Evolutionary conservation across 2,113 vertebrate species (phyloP), one percentile per base, ranked within the genome.

Genomic region (Sinosuthora webbiana): DNA sequence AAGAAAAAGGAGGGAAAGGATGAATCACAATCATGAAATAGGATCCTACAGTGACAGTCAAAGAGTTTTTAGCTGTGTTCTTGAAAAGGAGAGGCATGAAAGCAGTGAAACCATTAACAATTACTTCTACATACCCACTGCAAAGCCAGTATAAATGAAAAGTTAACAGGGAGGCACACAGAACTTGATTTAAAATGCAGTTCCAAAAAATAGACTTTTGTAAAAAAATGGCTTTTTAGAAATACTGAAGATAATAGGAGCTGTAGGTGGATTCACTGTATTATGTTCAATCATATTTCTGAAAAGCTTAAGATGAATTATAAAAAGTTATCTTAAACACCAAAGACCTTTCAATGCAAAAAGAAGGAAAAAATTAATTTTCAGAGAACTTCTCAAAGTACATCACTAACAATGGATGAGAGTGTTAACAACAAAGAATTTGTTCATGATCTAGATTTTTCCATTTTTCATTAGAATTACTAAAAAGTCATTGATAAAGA

Each of bases 21-120:
- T 68, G 62, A 94, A 84, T 80, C 52, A 82, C 59, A 94, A 9
- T 70, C 67, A 71, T 88, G 50, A 96, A 95, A 93, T 20, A 56
- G 67, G 70, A 94, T 86, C 79, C 60, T n/a, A 83, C 92, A 84
- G 47, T 49, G 75, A 69, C 55, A 93, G 53, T 52, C 91, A 94
- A 79, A 80, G 68, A 85, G 71, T 64, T 95, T 93, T 92, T 90
- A 81, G 87, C 45, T 52, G 69, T 70, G 90, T 94, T 97, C 94
- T 65, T 59, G 41, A 96, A 93, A 85, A 95, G 91, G 44, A 83
- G n/a, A 87, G 15, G 12, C 87, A 87, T 83, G 73, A 95, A 92
- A 93, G 83, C 71, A 92, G 47, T 20, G 35, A 85, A 96, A 75
- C 64, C 71, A 73, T 91, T 90, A 92, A 71, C 52, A 94, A 87